phyloP scores from a whole-genome alignment of 2,888 invertebrate genomes.

The Dorcus hopei region DNA sequence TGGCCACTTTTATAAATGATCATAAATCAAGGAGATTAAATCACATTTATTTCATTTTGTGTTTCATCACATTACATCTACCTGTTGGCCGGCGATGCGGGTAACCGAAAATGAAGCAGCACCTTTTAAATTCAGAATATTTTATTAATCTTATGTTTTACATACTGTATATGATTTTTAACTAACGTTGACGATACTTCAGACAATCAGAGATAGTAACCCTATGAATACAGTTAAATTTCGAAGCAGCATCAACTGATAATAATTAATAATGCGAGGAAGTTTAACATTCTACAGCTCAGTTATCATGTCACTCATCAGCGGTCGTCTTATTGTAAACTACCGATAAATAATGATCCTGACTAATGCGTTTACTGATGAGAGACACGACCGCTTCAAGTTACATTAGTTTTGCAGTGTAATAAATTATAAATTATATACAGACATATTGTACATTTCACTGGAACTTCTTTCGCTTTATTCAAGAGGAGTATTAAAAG shows the following conservation, averaged over 20 bases:
- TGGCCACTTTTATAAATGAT: not conserved
- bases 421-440: constrained; percentile 44
- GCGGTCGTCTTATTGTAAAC: constrained; percentile 29
- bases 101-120: not conserved
- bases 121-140: constrained; percentile 11
- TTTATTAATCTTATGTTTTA: constrained; percentile 12
- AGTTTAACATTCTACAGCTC: constrained; percentile 36
- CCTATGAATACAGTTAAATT: constrained; percentile 4
- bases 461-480: constrained; percentile 23
- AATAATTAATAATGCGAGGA: constrained; percentile 37
- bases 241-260: constrained; percentile 19
- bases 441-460: constrained; percentile 39
- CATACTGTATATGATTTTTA: constrained; percentile 12
- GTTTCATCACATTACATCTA: not conserved
- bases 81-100: not conserved
- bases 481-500: not conserved
- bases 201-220: not conserved
- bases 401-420: constrained; percentile 35
- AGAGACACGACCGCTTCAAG: constrained; percentile 38
- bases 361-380: constrained; percentile 37
- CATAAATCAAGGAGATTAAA: not conserved
- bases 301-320: constrained; percentile 40
- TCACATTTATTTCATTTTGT: not conserved
- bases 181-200: not conserved
- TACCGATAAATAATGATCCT: constrained; percentile 37